phyloP scores from a whole-genome alignment of 2,888 invertebrate species.

The Nemapogon koenigi region DNA sequence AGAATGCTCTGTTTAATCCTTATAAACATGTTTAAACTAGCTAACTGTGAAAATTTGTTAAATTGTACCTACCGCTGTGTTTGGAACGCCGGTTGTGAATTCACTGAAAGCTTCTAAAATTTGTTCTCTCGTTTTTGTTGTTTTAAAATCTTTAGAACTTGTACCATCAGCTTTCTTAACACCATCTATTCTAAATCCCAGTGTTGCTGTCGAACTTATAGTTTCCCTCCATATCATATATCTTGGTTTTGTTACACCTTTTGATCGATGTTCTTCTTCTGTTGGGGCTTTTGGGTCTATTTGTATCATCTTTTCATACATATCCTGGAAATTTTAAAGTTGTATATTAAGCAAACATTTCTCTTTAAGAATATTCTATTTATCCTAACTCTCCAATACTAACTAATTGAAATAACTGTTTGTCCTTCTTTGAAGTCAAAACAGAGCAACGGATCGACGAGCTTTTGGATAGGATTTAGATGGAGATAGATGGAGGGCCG shows the following conservation, averaged over 20 bases:
- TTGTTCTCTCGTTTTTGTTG: constrained; percentile 84
- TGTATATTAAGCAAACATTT: no score
- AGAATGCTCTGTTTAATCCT: no score
- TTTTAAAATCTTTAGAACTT: constrained; percentile 95
- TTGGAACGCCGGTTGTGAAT: constrained; percentile 81
- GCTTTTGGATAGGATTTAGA: no score
- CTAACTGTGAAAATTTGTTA: no score
- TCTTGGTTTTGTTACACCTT: constrained; percentile 93
- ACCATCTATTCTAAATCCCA: constrained; percentile 97
- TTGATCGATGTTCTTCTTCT: constrained; percentile 86
- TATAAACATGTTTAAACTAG: no score
- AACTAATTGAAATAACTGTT: no score
- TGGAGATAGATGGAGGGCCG: no score
- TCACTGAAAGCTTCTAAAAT: constrained; percentile 81
- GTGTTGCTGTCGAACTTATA: constrained; percentile 94
- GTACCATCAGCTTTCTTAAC: constrained; percentile 88
- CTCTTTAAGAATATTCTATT: no score
- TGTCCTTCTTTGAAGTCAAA: no score
- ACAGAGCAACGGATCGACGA: no score
- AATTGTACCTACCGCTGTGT: constrained; percentile 79
- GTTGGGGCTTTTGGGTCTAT: constrained; percentile 89
- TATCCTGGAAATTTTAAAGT: constrained; percentile 76
- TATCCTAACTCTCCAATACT: no score
- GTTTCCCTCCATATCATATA: constrained; percentile 97
- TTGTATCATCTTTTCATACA: constrained; percentile 98